Evolutionary conservation across 2,888 invertebrate species (phyloP).

Genomic region (Rhaphigaster nebulosa): DNA sequence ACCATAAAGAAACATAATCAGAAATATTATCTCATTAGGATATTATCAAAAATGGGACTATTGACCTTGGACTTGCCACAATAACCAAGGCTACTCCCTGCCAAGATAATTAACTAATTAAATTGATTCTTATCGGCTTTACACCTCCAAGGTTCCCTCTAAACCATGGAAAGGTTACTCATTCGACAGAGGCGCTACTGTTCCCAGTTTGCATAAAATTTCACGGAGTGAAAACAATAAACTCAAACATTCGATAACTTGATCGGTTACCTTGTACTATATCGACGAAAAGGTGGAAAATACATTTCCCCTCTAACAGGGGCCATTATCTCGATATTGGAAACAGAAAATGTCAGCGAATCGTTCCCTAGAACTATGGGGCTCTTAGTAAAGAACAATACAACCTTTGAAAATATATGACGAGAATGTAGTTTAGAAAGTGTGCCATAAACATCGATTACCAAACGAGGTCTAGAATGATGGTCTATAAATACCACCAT

Average conservation of each 20-base stretch:
- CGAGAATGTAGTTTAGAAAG: background rate
- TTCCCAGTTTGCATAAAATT: background rate
- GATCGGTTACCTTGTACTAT: background rate
- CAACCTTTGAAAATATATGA: background rate
- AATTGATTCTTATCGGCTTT: constrained; percentile 27
- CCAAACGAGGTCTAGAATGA: background rate
- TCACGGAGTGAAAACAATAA: background rate
- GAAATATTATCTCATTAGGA: too few species aligned
- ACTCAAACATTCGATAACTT: background rate
- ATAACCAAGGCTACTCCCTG: background rate
- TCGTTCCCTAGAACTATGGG: background rate
- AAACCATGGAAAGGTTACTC: background rate
- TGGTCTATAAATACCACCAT: background rate
- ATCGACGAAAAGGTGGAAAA: background rate
- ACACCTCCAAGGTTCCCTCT: background rate
- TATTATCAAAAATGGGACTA: background rate
- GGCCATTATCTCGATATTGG: background rate
- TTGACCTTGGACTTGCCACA: background rate
- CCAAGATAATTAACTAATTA: constrained; percentile 16
- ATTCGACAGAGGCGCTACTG: constrained; percentile 17
- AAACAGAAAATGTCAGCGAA: constrained; percentile 20
- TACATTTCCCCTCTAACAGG: background rate
- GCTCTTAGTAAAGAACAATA: background rate
- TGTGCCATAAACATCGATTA: background rate
- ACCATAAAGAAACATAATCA: too few species aligned